phyloP scores from a whole-genome alignment of 2,113 vertebrate genomes.

The Bos indicus region DNA sequence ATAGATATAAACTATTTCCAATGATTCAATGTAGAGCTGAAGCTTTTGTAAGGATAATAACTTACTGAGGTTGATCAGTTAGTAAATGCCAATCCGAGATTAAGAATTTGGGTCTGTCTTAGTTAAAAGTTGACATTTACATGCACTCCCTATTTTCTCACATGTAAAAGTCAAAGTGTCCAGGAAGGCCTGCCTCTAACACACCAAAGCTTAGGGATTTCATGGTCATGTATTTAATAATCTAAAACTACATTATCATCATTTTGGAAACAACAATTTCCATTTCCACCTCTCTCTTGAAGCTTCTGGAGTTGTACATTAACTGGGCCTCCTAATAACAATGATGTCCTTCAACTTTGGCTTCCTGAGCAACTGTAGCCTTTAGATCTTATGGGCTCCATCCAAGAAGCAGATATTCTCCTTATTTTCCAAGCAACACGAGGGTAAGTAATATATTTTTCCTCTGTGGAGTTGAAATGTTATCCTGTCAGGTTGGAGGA shows the following conservation, averaged over 20 bases:
- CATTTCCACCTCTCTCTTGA: background rate
- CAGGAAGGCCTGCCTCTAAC: background rate
- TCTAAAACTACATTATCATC: background rate
- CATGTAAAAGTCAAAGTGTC: background rate
- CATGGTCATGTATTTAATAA: background rate
- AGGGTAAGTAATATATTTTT: background rate
- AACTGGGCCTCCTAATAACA: background rate
- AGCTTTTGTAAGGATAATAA: background rate
- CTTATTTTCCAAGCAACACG: background rate
- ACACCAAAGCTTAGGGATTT: background rate
- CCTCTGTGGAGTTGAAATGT: background rate
- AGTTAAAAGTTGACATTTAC: background rate
- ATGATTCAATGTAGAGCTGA: background rate
- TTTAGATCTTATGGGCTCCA: background rate
- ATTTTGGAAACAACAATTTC: background rate
- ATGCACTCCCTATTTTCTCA: background rate
- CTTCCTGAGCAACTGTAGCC: background rate
- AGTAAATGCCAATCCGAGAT: background rate
- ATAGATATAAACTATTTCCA: background rate
- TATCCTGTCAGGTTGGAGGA: conserved; percentile 12
- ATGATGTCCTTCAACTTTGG: background rate
- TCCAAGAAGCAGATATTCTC: conserved; percentile 18
- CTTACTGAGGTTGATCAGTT: background rate
- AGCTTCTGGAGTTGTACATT: background rate
- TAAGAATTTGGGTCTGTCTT: background rate